A percentile compares a stretch with the other conserved stretches of the same genome.
phyloP scores from a whole-genome alignment of 2,113 vertebrate genomes.

The Leuciscus idus region DNA sequence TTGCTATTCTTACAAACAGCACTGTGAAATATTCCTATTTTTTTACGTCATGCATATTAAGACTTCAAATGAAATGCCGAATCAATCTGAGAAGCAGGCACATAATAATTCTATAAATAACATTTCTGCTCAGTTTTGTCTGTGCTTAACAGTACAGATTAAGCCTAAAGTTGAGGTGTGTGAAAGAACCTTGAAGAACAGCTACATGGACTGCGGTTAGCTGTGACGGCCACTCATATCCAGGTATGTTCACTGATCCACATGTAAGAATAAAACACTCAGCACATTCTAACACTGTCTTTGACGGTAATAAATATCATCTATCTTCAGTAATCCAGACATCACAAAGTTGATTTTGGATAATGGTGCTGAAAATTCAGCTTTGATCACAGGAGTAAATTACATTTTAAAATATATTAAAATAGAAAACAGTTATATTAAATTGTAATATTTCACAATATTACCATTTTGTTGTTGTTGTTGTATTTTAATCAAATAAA shows the following conservation, averaged over 20 bases:
- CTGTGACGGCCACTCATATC: slow-evolving; percentile 27
- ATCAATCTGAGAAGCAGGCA: slow-evolving; percentile 38
- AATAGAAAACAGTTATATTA: too few species aligned
- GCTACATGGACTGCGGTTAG: slow-evolving; percentile 27
- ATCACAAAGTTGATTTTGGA: slow-evolving; percentile 35
- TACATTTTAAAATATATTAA: too few species aligned
- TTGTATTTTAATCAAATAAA: too few species aligned
- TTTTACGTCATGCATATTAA: slow-evolving; percentile 50
- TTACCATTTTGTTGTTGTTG: too few species aligned
- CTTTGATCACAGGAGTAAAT: too few species aligned
- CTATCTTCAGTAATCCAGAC: slow-evolving; percentile 27
- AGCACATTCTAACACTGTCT: slow-evolving; percentile 15
- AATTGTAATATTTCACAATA: too few species aligned
- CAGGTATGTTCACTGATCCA: slow-evolving; percentile 16
- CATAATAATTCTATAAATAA: background rate
- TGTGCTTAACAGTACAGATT: slow-evolving; percentile 1
- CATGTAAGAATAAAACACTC: slow-evolving; percentile 21
- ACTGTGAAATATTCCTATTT: slow-evolving; percentile 40
- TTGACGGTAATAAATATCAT: slow-evolving; percentile 36
- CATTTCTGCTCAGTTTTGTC: background rate
- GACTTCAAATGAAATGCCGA: slow-evolving; percentile 3
- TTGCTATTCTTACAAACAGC: slow-evolving; percentile 20
- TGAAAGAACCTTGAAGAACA: background rate
- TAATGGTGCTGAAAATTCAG: background rate
- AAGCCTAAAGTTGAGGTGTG: background rate